These are phyloP conservation scores for Calameuta pallipes DNA, from an alignment of 2,888 invertebrate species.

Conservation along the genomic window DNA sequence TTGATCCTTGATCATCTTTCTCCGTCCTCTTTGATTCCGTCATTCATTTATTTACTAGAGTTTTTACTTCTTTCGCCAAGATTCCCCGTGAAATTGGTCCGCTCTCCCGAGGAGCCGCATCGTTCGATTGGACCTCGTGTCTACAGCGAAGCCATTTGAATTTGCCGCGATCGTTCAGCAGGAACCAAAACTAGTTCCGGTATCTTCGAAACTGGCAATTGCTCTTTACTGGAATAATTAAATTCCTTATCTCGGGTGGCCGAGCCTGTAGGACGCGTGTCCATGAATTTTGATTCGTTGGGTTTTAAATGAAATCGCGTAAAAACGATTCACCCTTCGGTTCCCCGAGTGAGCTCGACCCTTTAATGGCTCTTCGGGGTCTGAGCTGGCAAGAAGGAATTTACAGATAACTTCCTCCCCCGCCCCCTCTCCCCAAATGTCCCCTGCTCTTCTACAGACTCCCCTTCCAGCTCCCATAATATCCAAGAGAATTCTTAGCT, in stretches of 20 bases:
- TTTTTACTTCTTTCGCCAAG: not conserved
- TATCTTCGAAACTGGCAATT: too few species aligned
- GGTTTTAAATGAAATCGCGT: not conserved
- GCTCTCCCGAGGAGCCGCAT: too few species aligned
- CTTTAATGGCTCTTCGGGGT: not conserved
- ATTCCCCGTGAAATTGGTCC: not conserved
- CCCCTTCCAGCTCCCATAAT: too few species aligned
- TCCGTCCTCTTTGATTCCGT: not conserved
- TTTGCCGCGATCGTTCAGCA: too few species aligned
- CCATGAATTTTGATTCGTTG: not conserved
- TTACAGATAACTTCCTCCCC: not conserved
- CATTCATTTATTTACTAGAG: not conserved
- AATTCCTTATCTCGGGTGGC: constrained; percentile 1
- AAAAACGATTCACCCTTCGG: not conserved
- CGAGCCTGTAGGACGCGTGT: not conserved
- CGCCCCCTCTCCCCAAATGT: not conserved
- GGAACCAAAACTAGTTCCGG: too few species aligned
- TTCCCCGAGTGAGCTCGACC: not conserved
- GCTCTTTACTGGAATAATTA: not conserved
- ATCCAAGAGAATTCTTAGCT: too few species aligned
- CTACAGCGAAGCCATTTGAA: not conserved
- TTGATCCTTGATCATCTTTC: too few species aligned
- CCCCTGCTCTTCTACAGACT: too few species aligned
- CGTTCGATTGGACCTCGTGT: not conserved
- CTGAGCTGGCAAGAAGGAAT: not conserved